Evolutionary conservation across 1,140 invertebrate genomes (phyloP).

Genomic region (Bicyclus anynana): DNA sequence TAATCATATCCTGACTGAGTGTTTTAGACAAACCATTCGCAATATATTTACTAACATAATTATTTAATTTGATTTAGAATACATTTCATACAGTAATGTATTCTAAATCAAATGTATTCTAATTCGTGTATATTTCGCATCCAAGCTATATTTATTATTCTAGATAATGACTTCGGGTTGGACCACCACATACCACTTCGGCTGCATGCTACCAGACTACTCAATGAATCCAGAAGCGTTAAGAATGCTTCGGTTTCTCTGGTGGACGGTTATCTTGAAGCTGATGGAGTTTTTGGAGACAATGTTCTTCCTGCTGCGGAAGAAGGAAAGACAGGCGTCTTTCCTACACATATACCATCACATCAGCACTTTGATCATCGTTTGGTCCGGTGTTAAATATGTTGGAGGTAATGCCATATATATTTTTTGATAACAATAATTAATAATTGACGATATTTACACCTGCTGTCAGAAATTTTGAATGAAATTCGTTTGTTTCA

Average conservation of each 20-base stretch:
- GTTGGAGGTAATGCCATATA: constrained; percentile 77
- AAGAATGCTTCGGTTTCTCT: constrained; percentile 78
- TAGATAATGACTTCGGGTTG: constrained; percentile 72
- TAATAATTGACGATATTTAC: too few relatives aligned
- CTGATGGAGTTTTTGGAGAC: constrained; percentile 65
- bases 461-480: too few relatives aligned
- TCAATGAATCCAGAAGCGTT: constrained; percentile 79
- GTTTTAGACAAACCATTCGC: too few relatives aligned
- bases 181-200: constrained; percentile 80
- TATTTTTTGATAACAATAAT: too few relatives aligned
- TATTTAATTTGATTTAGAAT: too few relatives aligned
- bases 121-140: too few relatives aligned
- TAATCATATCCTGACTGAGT: too few relatives aligned
- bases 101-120: too few relatives aligned
- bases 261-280: constrained; percentile 66
- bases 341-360: constrained; percentile 88
- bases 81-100: too few relatives aligned
- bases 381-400: constrained; percentile 85
- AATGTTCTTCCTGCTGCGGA: constrained; percentile 83
- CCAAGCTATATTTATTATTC: neutral
- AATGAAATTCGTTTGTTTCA: too few relatives aligned
- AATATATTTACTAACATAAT: too few relatives aligned
- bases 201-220: constrained; percentile 85
- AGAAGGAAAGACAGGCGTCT: constrained; percentile 84
- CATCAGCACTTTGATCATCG: constrained; percentile 79